Percentiles rank a stretch among this genome's conserved stretches.
Conservation (phyloP, 2,797 vertebrate genomes). For the Cuniculus paca region DNA sequence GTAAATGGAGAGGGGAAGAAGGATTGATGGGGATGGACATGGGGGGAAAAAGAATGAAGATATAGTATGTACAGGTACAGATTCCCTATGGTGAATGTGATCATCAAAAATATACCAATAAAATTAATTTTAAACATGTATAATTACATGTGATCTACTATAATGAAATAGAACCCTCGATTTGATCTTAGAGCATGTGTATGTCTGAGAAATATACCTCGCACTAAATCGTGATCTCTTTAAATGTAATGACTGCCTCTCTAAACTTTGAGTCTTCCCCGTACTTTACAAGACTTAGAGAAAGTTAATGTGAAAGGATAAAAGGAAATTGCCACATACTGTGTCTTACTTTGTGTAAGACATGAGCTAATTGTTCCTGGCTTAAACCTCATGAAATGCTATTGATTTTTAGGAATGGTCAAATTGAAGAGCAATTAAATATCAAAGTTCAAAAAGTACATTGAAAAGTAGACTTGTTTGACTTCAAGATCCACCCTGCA, state of each 20-base stretch:
- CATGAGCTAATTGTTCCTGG: conserved; percentile 2
- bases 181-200: neutral
- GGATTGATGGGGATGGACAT: neutral
- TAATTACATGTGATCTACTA: neutral
- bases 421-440: conserved; percentile 48
- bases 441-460: conserved; percentile 46
- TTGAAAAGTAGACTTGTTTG: neutral
- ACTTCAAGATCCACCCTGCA: neutral
- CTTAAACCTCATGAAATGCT: conserved; percentile 27
- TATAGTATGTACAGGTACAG: neutral
- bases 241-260: neutral
- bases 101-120: neutral
- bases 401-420: conserved; percentile 43
- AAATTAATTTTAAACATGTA: neutral
- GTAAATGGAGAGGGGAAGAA: neutral
- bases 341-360: neutral
- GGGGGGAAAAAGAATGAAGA: neutral
- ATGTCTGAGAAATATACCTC: neutral
- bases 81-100: neutral
- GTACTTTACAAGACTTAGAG: neutral
- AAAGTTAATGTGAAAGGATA: neutral
- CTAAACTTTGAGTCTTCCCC: neutral
- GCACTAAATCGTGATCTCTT: neutral
- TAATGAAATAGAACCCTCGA: neutral
- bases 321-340: neutral